These are phyloP conservation scores for Tolypeutes matacus DNA, from an alignment of 2,797 vertebrate species.

Conservation along the genomic window DNA sequence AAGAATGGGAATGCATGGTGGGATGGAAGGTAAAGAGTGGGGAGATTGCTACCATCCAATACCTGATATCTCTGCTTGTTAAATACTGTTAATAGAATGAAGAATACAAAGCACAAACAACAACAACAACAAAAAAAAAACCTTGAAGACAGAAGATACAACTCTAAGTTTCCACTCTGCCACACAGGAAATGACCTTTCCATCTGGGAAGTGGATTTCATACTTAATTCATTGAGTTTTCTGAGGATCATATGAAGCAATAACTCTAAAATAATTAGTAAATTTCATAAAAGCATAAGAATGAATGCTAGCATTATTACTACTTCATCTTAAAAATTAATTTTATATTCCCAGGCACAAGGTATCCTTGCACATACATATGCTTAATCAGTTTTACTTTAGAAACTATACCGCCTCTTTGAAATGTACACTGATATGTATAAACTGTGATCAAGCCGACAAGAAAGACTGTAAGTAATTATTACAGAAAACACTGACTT, in stretches of 20 bases:
- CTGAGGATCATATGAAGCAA: slow-evolving; percentile 3
- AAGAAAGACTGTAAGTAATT: not conserved
- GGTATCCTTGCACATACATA: not conserved
- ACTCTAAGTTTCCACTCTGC: not conserved
- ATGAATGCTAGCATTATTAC: not conserved
- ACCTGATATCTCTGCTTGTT: not conserved
- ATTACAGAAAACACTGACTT: not conserved
- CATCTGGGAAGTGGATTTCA: not conserved
- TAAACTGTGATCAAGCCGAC: not conserved
- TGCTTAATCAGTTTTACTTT: not conserved
- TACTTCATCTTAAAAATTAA: not conserved
- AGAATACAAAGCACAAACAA: not conserved
- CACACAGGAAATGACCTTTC: not conserved
- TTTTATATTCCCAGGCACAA: not conserved
- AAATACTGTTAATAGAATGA: too few species aligned
- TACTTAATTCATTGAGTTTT: not conserved
- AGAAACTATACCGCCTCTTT: not conserved
- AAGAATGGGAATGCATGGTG: fast-evolving
- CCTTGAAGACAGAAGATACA: not conserved
- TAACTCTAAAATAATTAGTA: not conserved
- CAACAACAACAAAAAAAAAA: too few species aligned
- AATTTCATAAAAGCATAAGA: not conserved
- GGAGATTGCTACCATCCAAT: fast-evolving
- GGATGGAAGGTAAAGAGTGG: not conserved
- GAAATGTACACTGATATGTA: not conserved